Evolutionary conservation across 2,113 vertebrate species (phyloP).

Genomic region (Daubentonia madagascariensis): DNA sequence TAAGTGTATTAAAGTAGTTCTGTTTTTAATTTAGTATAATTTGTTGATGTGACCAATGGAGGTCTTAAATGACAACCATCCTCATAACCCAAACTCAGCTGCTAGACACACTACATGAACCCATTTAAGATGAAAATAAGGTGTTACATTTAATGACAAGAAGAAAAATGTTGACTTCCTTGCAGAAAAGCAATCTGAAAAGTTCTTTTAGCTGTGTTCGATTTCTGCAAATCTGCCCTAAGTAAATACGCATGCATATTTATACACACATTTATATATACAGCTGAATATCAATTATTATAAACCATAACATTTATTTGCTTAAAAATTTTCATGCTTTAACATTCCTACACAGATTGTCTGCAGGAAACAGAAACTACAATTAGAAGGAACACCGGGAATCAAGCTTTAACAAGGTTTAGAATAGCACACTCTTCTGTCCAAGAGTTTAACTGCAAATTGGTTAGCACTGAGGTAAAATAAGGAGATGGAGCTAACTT

Average conservation of each 20-base stretch:
- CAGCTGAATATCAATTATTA: constrained; percentile 63
- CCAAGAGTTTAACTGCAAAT: constrained; percentile 46
- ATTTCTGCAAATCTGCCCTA: constrained; percentile 33
- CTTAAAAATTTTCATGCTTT: constrained; percentile 56
- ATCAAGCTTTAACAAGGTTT: constrained; percentile 40
- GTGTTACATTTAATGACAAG: constrained; percentile 32
- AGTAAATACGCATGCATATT: constrained; percentile 6
- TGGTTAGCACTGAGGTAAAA: constrained; percentile 1
- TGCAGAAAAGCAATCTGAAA: constrained; percentile 44
- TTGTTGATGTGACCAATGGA: constrained; percentile 11
- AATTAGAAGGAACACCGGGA: constrained; percentile 16
- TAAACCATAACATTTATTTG: constrained; percentile 48
- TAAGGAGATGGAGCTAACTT: background rate
- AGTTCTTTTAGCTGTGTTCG: constrained; percentile 31
- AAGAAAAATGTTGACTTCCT: constrained; percentile 12
- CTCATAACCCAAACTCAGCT: background rate
- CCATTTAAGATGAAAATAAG: constrained; percentile 29
- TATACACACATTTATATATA: constrained; percentile 16
- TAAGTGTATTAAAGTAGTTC: constrained; percentile 24
- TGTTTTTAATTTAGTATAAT: constrained; percentile 10
- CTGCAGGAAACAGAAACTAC: constrained; percentile 55
- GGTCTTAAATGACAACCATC: background rate
- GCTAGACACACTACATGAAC: background rate
- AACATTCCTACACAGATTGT: constrained; percentile 46
- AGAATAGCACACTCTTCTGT: constrained; percentile 49